phyloP scores from a whole-genome alignment of 2,888 invertebrate species.

The Caenorhabditis japonica region DNA sequence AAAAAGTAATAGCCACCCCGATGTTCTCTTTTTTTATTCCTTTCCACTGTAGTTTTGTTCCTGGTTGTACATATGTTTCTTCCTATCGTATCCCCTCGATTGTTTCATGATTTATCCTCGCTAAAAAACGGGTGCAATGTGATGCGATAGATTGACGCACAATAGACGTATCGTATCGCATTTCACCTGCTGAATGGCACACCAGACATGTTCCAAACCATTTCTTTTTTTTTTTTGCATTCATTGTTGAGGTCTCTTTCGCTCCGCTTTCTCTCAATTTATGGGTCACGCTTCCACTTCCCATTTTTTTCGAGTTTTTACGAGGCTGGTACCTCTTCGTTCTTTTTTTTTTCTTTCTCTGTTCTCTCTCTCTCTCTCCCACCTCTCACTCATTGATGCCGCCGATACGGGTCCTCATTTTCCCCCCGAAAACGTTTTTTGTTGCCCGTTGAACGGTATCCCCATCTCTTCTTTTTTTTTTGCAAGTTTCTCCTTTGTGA shows the following conservation, averaged over 20 bases:
- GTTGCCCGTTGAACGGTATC: too few species aligned
- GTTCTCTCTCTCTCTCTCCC: too few species aligned
- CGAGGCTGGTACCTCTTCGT: constrained; percentile 45
- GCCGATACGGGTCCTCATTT: too few species aligned
- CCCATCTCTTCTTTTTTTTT: too few species aligned
- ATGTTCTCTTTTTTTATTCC: neutral
- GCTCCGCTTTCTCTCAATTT: constrained; percentile 11
- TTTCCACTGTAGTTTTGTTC: neutral
- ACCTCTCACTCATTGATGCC: too few species aligned
- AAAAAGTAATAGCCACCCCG: neutral
- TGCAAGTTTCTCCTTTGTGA: too few species aligned
- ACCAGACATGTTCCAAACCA: constrained; percentile 10
- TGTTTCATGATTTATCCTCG: neutral
- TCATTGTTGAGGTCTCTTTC: neutral
- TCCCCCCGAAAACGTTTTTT: too few species aligned
- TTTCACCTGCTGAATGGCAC: neutral
- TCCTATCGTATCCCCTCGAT: too few species aligned
- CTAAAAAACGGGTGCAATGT: neutral
- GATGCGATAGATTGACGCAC: neutral
- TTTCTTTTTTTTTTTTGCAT: constrained; percentile 10
- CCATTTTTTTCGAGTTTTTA: constrained; percentile 3
- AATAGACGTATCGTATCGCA: neutral
- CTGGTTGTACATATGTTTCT: too few species aligned
- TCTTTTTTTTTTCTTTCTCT: constrained; percentile 7
- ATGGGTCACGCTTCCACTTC: too few species aligned